These are phyloP conservation scores for Corythornis leucogaster DNA, from an alignment of 2,797 vertebrate genomes.

Conservation along the genomic window DNA sequence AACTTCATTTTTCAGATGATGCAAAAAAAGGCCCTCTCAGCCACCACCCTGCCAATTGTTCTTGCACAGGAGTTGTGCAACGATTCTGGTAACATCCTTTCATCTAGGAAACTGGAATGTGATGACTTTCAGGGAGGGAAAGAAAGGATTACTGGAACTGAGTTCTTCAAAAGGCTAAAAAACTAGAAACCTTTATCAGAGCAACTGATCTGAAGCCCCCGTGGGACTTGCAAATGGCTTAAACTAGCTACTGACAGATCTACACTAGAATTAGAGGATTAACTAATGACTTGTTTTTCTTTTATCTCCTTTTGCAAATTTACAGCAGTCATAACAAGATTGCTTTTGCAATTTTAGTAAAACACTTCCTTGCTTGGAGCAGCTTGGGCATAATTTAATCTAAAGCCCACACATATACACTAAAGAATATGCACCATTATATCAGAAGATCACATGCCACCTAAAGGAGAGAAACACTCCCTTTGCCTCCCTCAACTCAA, in stretches of 20 bases:
- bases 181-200: conserved; percentile 49
- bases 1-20: neutral
- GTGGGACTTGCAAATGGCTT: conserved; percentile 21
- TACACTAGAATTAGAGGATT: conserved; percentile 11
- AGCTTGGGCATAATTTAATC: neutral
- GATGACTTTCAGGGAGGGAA: conserved; percentile 36
- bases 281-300: neutral
- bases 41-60: conserved; percentile 14
- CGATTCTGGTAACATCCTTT: conserved; percentile 48
- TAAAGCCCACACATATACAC: neutral
- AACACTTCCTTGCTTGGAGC: neutral
- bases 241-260: conserved; percentile 62
- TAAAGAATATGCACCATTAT: neutral
- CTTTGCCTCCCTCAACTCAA: neutral
- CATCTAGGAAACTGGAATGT: conserved; percentile 55
- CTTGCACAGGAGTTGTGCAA: conserved; percentile 32
- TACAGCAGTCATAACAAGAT: neutral
- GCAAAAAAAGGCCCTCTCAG: neutral
- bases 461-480: neutral
- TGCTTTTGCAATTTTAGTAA: neutral
- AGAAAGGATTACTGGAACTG: conserved; percentile 27
- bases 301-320: conserved; percentile 1
- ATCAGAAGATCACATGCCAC: neutral
- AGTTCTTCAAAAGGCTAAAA: conserved; percentile 56
- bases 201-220: conserved; percentile 39